Conservation (phyloP, 2,797 vertebrate species). For the Lagocephalus sceleratus region DNA sequence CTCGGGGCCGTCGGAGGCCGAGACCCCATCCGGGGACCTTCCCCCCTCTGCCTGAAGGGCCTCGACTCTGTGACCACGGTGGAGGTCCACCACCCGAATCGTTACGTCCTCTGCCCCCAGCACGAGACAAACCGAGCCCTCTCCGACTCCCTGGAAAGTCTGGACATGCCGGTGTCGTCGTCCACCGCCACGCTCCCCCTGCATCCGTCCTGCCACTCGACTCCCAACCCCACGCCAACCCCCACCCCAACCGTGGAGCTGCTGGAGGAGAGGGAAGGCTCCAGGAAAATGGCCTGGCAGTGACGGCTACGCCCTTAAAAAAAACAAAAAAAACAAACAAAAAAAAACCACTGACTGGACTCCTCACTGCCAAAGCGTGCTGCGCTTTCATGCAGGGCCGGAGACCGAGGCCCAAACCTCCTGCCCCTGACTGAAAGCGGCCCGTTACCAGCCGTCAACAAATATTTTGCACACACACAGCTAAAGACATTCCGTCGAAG, state of each 20-base stretch:
- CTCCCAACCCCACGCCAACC: constrained; percentile 46
- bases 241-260: constrained; percentile 48
- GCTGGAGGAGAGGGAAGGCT: constrained; percentile 54
- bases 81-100: constrained; percentile 82
- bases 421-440: constrained; percentile 30
- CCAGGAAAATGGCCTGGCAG: constrained; percentile 68
- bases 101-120: constrained; percentile 88
- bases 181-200: constrained; percentile 66
- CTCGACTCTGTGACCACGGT: constrained; percentile 76
- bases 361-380: constrained; percentile 26
- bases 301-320: constrained; percentile 29
- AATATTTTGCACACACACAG: constrained; percentile 49
- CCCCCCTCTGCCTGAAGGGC: constrained; percentile 74
- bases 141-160: constrained; percentile 75
- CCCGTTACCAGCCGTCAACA: constrained; percentile 14
- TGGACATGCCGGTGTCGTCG: constrained; percentile 66
- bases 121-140: constrained; percentile 74
- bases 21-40: constrained; percentile 48
- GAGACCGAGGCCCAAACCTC: constrained; percentile 19
- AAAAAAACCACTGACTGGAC: constrained; percentile 13
- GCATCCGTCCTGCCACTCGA: constrained; percentile 60
- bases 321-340: too few species aligned
- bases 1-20: constrained; percentile 83
- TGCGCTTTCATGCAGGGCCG: constrained; percentile 10
- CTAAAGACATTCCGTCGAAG: constrained; percentile 38